Conservation (phyloP, 2,113 vertebrate species). For the Vidua macroura region DNA sequence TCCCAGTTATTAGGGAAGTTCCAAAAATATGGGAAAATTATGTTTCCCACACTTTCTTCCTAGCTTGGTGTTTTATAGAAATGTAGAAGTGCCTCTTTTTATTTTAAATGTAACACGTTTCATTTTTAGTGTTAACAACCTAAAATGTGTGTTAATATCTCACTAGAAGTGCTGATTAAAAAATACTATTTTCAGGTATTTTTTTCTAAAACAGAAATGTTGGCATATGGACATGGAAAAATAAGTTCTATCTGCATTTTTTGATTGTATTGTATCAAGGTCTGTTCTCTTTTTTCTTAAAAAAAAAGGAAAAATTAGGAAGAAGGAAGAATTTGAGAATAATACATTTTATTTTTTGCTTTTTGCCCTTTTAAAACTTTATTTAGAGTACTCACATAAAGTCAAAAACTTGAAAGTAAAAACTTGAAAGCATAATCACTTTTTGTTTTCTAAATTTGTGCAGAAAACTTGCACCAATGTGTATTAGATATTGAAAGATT, state of each 20-base stretch:
- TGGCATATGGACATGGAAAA: not conserved
- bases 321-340: not conserved
- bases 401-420: not conserved
- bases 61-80: not conserved
- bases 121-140: not conserved
- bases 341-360: not conserved
- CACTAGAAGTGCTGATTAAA: not conserved
- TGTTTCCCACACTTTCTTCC: conserved; percentile 21
- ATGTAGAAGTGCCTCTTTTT: not conserved
- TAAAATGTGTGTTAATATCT: not conserved
- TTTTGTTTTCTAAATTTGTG: not conserved
- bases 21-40: conserved; percentile 32
- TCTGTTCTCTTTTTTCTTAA: not conserved
- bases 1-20: not conserved
- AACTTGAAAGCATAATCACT: not conserved
- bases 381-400: not conserved
- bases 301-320: not conserved
- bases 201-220: not conserved
- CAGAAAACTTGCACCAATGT: not conserved
- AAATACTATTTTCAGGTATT: not conserved
- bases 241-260: not conserved
- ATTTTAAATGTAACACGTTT: not conserved
- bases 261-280: not conserved
- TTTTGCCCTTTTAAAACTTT: not conserved
- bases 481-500: not conserved